Evolutionary conservation across 2,113 vertebrate genomes (phyloP), one percentile per base, ranked within the genome.

Genomic region (Brienomyrus longianalis): DNA sequence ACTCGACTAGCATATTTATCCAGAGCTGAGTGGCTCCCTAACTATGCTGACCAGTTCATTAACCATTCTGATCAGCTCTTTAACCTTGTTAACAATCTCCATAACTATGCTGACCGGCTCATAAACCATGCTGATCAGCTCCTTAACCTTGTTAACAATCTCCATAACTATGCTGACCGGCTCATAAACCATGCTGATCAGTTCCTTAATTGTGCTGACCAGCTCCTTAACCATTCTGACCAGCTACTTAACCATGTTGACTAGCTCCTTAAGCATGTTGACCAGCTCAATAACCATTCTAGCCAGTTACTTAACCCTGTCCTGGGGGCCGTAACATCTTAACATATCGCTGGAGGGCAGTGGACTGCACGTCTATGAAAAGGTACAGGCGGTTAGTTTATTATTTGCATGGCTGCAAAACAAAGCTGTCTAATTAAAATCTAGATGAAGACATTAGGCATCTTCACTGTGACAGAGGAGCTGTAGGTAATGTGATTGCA

Each of bases 401-500:
- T 80, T 47, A 52, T 88, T 19, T 43, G 86, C 48, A 90, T 43
- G 48, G 48, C 31, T 43, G 66, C 70, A 88, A 86, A 50, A 66
- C 52, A 89, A 48, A 50, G 85, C 52, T 85, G 83, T 85, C 3
- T 83, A 54, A 89, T 83, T 83, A 86, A 66, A 86, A 89, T 8
- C 50, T 21, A 89, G 52, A 89, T 45, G 48, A 89, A 54, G 74
- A 62, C 80, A 85, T 89, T 85, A 89, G 43, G 85, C 39, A 89
- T 52, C 48, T 52, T 23, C 50, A 47, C n/a, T 2, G 50, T 35
- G 21, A 86, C 52, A 59, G 83, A n/a, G 51, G 83, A 31, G 8
- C 54, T 43, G 88, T 15, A 54, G 48, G 50, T 66, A 89, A 89
- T 86, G 45, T 52, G 52, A 48, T 86, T 89, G 59, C 54, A 51